Evolutionary conservation across 2,888 invertebrate genomes (phyloP), one percentile per base, ranked within the genome.

Genomic region (Athrips mouffetella): DNA sequence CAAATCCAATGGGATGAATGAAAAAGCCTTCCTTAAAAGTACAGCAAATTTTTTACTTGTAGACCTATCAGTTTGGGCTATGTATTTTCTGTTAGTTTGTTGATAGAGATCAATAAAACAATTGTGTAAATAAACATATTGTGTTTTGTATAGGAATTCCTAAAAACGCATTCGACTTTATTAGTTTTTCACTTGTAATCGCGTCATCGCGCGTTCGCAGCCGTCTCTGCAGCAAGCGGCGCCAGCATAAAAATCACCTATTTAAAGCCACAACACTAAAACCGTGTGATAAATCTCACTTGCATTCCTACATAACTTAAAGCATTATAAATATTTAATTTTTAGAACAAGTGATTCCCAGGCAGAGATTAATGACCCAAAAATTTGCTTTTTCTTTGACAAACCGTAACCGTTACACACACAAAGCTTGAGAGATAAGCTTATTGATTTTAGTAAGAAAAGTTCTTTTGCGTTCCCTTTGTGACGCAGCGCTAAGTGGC

Each of bases 401-500:
- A 63, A 58, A 58, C 65, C 59, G 60, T 60, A 62, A 73, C 77
- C 71, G 79, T 80, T 80, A 78, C 63, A 63, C 69, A 71, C 64
- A 76, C 73, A 76, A 76, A 73, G 70, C 70, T 56, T 57, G 53
- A 52, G 58, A 79, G 80, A 79, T 80, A 80, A 78, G 66, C 58
- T 57, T 77, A 81, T 80, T 77, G 78, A 80, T 75, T 82, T 76
- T 76, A 67, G 69, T 70, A 75, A 80, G 79, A 75, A 77, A 77
- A 72, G 70, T 71, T 62, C 62, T 54, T 62, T 60, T 60, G 60
- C 59, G 57, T 63, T 65, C 54, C 71, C 74, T 80, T 84, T 79
- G 79, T 76, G 68, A 69, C 67, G 56, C 62, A 60, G 72, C 80
- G 76, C 72, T 83, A 83, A 84, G 84, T 84, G 82, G 78, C 70